Conservation (phyloP, 2,113 vertebrate genomes). For the Engystomops pustulosus region DNA sequence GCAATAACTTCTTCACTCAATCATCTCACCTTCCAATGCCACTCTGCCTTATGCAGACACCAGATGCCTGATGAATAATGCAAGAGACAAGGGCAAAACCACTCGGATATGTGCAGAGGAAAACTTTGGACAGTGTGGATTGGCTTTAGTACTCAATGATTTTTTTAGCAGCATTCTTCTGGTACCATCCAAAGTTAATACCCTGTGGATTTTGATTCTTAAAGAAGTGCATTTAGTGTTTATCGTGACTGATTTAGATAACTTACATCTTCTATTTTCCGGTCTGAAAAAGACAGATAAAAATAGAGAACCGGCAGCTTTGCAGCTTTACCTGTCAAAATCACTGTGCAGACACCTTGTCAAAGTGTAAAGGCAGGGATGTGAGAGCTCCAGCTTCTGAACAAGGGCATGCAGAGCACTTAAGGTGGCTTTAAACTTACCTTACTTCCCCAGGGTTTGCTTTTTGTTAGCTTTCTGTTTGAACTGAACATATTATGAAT, state of each 20-base stretch:
- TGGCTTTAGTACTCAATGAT: constrained; percentile 61
- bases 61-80: constrained; percentile 75
- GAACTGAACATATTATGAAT: constrained; percentile 47
- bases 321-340: constrained; percentile 59
- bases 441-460: constrained; percentile 30
- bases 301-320: constrained; percentile 58
- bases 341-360: constrained; percentile 59
- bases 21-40: constrained; percentile 77
- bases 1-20: constrained; percentile 73
- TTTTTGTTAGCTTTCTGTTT: constrained; percentile 37
- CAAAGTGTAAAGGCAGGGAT: constrained; percentile 54
- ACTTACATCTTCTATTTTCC: constrained; percentile 53
- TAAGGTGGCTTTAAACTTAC: constrained; percentile 41
- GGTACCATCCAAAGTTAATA: constrained; percentile 53
- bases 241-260: constrained; percentile 57
- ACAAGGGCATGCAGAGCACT: constrained; percentile 56
- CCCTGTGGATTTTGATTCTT: constrained; percentile 46
- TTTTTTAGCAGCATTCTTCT: constrained; percentile 46
- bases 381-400: constrained; percentile 41
- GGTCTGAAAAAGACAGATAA: constrained; percentile 48
- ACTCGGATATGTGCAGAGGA: constrained; percentile 64
- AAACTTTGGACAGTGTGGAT: constrained; percentile 62
- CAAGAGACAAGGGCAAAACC: constrained; percentile 82
- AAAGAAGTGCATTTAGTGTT: constrained; percentile 59
- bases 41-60: constrained; percentile 73